A percentile compares a stretch with the other conserved stretches of the same genome.
phyloP scores from a whole-genome alignment of 2,888 invertebrate species.

The Tillus elongatus region DNA sequence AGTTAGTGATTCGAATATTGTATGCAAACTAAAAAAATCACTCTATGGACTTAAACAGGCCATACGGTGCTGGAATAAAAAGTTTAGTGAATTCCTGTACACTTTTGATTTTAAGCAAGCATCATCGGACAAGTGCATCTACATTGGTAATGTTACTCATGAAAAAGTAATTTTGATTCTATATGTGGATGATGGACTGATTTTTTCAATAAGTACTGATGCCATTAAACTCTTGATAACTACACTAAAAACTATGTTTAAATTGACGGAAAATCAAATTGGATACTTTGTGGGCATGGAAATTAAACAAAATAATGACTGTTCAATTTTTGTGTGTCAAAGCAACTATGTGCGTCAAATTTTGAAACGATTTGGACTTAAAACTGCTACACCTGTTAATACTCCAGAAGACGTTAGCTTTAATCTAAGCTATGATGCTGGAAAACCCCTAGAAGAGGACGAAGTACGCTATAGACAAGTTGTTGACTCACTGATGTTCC shows the following conservation, averaged over 20 bases:
- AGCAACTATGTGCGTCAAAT: constrained; percentile 10
- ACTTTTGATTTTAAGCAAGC: no score
- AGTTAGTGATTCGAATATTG: no score
- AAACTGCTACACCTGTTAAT: constrained; percentile 8
- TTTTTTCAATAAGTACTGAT: no score
- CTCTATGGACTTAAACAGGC: background rate
- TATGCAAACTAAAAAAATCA: no score
- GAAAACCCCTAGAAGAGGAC: no score
- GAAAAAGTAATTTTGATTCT: no score
- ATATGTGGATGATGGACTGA: constrained; percentile 31
- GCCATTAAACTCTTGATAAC: background rate
- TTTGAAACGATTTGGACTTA: constrained; percentile 10
- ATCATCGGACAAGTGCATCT: no score
- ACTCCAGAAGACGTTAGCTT: constrained; percentile 12
- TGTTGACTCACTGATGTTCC: constrained; percentile 20
- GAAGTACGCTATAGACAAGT: constrained; percentile 16
- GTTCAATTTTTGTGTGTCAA: constrained; percentile 13
- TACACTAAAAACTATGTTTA: constrained; percentile 6
- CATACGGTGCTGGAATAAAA: background rate
- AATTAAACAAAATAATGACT: constrained; percentile 9
- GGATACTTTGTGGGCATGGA: constrained; percentile 15
- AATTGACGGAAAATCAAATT: constrained; percentile 9
- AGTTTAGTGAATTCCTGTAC: no score
- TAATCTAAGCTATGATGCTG: no score
- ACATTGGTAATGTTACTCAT: no score